Conservation (phyloP, 2,888 invertebrate genomes). For the Caprella mutica region DNA sequence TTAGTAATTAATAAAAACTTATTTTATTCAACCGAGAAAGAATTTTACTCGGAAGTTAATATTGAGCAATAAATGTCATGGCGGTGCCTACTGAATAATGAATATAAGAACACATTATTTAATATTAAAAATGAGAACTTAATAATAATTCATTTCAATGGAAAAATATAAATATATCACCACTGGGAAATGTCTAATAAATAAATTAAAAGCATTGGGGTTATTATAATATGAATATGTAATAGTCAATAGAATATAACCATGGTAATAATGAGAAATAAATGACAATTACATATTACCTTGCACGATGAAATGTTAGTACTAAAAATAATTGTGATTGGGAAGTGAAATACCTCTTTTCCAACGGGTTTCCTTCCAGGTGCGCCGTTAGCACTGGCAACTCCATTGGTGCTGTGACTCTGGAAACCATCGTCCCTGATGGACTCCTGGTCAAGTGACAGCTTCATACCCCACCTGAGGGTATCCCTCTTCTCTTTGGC, state of each 20-base stretch:
- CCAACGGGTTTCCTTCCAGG: conserved; percentile 31
- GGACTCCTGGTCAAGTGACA: conserved; percentile 33
- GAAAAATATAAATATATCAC: too few species aligned
- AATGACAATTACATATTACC: not conserved
- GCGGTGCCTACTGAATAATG: too few species aligned
- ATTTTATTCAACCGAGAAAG: too few species aligned
- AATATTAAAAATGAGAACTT: too few species aligned
- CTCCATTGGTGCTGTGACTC: conserved; percentile 30
- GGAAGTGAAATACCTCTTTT: conserved; percentile 28
- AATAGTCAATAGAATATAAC: not conserved
- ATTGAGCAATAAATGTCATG: too few species aligned
- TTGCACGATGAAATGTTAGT: not conserved
- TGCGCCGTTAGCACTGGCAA: conserved; percentile 32
- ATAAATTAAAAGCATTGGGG: too few species aligned
- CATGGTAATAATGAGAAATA: not conserved
- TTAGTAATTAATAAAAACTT: too few species aligned
- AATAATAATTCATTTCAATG: too few species aligned
- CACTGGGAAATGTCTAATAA: too few species aligned
- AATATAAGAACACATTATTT: too few species aligned
- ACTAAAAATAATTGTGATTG: not conserved
- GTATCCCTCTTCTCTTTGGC: conserved; percentile 30
- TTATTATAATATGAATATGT: too few species aligned
- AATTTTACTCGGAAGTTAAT: too few species aligned
- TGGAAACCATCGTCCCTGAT: conserved; percentile 23
- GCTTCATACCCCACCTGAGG: conserved; percentile 31